A percentile compares a stretch with the other conserved stretches of the same genome.
phyloP scores from a whole-genome alignment of 2,888 invertebrate genomes.

The Drosophila pegasa region DNA sequence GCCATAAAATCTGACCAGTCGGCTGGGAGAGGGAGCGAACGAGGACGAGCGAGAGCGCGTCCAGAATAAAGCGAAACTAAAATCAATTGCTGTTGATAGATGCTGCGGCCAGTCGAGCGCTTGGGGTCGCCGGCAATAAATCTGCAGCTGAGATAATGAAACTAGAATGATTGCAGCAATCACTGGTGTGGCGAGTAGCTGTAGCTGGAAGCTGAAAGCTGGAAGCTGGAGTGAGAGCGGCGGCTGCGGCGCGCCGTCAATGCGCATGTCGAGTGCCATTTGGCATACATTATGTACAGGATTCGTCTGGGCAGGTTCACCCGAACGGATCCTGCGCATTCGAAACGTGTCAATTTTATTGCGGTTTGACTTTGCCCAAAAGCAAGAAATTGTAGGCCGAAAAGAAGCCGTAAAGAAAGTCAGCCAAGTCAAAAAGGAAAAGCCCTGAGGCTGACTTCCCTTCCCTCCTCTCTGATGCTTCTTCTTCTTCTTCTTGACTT shows the following conservation, averaged over 20 bases:
- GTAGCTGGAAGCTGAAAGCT: neutral
- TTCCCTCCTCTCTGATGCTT: neutral
- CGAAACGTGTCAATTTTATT: constrained; percentile 73
- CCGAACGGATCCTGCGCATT: constrained; percentile 70
- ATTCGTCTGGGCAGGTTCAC: constrained; percentile 11
- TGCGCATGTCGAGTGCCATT: constrained; percentile 66
- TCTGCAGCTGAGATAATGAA: constrained; percentile 81
- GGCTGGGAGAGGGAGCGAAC: neutral
- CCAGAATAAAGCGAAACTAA: constrained; percentile 56
- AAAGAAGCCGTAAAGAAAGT: constrained; percentile 9
- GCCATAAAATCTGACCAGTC: constrained; percentile 55
- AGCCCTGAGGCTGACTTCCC: constrained; percentile 12
- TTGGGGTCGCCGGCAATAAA: constrained; percentile 60
- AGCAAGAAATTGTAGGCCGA: neutral
- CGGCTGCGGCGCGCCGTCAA: constrained; percentile 19
- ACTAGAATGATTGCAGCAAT: constrained; percentile 84
- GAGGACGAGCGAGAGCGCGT: neutral
- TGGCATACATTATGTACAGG: constrained; percentile 64
- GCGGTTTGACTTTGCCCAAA: constrained; percentile 76
- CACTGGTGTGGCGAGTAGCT: constrained; percentile 79
- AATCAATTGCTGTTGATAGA: constrained; percentile 72
- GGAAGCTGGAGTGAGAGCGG: constrained; percentile 3
- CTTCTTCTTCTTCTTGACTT: constrained; percentile 26
- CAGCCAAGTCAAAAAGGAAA: constrained; percentile 31
- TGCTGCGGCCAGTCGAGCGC: constrained; percentile 38